phyloP scores from a whole-genome alignment of 2,113 vertebrate genomes.

The Pionites leucogaster region DNA sequence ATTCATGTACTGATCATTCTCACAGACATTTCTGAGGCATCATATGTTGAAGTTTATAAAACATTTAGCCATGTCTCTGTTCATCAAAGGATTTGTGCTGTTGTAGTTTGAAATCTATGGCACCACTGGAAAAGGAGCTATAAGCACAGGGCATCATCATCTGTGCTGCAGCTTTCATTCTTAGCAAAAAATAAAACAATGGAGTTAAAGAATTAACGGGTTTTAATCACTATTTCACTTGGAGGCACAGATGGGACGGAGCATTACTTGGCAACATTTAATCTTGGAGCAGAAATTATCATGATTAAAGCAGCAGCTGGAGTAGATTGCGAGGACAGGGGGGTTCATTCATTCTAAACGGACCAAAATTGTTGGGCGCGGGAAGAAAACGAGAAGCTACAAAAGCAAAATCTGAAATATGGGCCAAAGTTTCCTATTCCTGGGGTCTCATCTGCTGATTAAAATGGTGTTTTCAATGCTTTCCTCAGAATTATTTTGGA shows the following conservation, averaged over 20 bases:
- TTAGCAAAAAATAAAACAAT: constrained; percentile 44
- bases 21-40: not conserved
- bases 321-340: constrained; percentile 12
- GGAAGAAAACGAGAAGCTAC: not conserved
- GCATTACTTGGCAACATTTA: constrained; percentile 46
- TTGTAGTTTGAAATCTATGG: not conserved
- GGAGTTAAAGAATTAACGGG: constrained; percentile 56
- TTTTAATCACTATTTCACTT: constrained; percentile 63
- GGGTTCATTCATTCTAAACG: constrained; percentile 21
- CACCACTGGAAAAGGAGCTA: not conserved
- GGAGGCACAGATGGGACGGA: constrained; percentile 48
- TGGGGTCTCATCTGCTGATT: constrained; percentile 4
- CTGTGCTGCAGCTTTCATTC: constrained; percentile 47
- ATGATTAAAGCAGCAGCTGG: constrained; percentile 61
- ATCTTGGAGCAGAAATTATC: constrained; percentile 52
- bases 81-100: constrained; percentile 18
- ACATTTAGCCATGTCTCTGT: not conserved
- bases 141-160: constrained; percentile 9
- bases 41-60: not conserved
- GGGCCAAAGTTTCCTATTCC: not conserved
- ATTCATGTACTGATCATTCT: not conserved
- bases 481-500: constrained; percentile 53
- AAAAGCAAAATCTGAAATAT: not conserved
- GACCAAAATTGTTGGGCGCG: not conserved
- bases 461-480: constrained; percentile 42